Evolutionary conservation across 2,113 vertebrate genomes (phyloP).

Genomic region (Chloebia gouldiae): DNA sequence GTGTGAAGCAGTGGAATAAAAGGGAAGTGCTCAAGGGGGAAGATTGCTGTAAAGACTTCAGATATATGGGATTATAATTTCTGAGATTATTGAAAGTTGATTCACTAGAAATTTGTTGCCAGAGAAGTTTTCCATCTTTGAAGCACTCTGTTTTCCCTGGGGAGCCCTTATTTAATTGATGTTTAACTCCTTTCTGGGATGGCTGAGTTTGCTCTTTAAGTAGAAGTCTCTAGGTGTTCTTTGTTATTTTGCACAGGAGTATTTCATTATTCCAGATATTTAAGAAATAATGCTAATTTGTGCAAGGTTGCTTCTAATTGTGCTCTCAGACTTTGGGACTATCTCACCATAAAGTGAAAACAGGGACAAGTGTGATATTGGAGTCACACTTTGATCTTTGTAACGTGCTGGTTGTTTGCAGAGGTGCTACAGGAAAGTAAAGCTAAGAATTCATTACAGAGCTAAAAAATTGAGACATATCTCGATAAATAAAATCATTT

Average conservation of each 20-base stretch:
- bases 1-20: not conserved
- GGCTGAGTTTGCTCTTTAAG: not conserved
- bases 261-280: constrained; percentile 3
- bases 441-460: not conserved
- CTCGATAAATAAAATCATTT: not conserved
- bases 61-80: not conserved
- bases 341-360: not conserved
- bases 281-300: not conserved
- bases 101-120: not conserved
- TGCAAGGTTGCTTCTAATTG: constrained; percentile 13
- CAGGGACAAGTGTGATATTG: not conserved
- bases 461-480: not conserved
- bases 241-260: not conserved
- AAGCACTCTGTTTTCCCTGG: not conserved
- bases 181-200: not conserved
- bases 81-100: not conserved
- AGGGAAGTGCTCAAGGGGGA: not conserved
- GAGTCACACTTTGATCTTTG: not conserved
- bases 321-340: not conserved
- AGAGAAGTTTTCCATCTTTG: not conserved
- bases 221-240: not conserved
- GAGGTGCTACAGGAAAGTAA: not conserved
- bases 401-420: not conserved
- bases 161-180: not conserved
- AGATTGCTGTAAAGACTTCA: not conserved